These are phyloP conservation scores for Bubo bubo DNA, from an alignment of 2,113 vertebrate genomes.

Conservation along the genomic window DNA sequence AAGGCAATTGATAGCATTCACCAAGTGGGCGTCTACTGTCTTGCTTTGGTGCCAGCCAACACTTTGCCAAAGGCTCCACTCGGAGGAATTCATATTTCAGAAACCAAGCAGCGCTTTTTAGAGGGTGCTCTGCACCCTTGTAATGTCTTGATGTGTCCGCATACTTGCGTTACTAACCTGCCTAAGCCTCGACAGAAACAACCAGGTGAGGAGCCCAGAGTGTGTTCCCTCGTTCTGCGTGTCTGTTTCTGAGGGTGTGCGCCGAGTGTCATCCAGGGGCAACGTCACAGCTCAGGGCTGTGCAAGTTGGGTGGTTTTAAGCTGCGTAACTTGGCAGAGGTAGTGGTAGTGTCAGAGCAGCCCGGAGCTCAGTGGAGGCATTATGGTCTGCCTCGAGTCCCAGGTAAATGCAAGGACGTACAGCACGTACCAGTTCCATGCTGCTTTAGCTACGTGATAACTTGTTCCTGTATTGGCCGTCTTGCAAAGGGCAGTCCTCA, in stretches of 20 bases:
- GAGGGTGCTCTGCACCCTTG: constrained; percentile 93
- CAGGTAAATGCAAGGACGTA: neutral
- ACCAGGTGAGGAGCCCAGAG: constrained; percentile 78
- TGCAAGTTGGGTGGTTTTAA: neutral
- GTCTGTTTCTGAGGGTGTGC: neutral
- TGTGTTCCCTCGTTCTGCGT: accelerated
- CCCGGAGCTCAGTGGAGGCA: neutral
- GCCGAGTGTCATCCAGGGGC: neutral
- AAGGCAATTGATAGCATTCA: constrained; percentile 98
- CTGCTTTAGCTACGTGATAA: neutral
- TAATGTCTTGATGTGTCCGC: constrained; percentile 94
- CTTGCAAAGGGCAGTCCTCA: neutral
- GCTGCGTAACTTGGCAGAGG: neutral
- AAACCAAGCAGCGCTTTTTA: constrained; percentile 94
- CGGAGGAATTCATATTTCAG: constrained; percentile 93
- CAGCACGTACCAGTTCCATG: neutral
- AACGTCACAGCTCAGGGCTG: neutral
- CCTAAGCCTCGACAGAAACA: constrained; percentile 95
- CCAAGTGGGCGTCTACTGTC: constrained; percentile 94
- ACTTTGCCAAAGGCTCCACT: constrained; percentile 94
- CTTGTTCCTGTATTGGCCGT: neutral
- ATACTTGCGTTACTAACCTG: constrained; percentile 95
- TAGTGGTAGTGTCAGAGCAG: neutral
- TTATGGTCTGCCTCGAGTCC: neutral
- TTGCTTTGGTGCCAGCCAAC: constrained; percentile 96